Conservation (phyloP, 2,797 vertebrate species). For the Notamacropus eugenii region DNA sequence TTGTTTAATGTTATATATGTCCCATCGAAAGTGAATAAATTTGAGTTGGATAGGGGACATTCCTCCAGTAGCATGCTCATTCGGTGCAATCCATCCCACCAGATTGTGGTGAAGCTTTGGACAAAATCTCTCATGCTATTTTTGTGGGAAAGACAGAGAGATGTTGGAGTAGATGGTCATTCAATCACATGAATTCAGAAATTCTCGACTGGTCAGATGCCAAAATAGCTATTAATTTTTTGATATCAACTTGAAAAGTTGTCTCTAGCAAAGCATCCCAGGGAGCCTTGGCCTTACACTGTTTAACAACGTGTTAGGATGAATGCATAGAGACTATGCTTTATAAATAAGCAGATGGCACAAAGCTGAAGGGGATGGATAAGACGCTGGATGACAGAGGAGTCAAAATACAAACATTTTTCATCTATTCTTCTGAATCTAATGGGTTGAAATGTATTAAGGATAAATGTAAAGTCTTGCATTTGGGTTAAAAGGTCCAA, state of each 20-base stretch:
- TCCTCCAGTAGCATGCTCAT: neutral
- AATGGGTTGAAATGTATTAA: neutral
- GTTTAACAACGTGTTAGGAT: neutral
- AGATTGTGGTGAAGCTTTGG: neutral
- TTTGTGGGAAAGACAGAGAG: neutral
- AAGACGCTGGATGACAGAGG: neutral
- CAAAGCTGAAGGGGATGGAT: neutral
- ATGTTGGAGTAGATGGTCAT: neutral
- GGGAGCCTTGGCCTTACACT: neutral
- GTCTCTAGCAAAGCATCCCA: neutral
- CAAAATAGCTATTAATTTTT: neutral
- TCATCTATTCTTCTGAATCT: neutral
- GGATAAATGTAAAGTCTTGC: neutral
- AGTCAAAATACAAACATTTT: neutral
- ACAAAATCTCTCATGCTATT: neutral
- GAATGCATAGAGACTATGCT: neutral
- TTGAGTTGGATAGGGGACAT: neutral
- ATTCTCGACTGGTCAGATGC: neutral
- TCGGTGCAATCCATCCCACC: neutral
- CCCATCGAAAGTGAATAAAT: neutral
- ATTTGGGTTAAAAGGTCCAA: neutral
- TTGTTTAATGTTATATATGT: neutral
- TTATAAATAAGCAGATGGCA: neutral
- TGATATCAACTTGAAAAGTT: neutral
- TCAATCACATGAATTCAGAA: neutral